Evolutionary conservation across 2,888 invertebrate genomes (phyloP).

Genomic region (Folsomia candida): DNA sequence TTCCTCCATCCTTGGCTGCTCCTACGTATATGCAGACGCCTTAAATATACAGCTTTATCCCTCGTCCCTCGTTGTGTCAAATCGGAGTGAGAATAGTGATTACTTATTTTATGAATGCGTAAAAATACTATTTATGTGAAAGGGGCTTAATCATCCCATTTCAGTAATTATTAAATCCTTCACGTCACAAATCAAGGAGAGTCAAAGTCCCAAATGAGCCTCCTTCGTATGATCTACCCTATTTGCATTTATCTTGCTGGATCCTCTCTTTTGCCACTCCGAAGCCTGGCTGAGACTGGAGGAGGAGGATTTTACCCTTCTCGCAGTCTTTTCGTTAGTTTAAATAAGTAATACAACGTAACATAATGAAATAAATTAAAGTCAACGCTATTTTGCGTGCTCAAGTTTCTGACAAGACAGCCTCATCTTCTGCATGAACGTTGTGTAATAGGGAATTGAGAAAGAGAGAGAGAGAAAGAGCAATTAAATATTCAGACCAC

Average conservation of each 20-base stretch:
- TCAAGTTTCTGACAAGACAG: background rate
- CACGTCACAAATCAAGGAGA: constrained; percentile 10
- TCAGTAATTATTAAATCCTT: constrained; percentile 12
- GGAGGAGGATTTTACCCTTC: background rate
- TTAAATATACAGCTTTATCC: too few species aligned
- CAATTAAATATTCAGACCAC: constrained; percentile 15
- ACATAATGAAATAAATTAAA: background rate
- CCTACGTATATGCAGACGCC: too few species aligned
- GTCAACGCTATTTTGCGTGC: background rate
- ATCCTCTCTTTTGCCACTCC: too few species aligned
- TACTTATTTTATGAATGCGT: background rate
- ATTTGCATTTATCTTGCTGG: too few species aligned
- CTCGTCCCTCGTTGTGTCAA: background rate
- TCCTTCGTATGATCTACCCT: background rate
- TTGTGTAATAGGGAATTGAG: background rate
- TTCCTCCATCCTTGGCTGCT: too few species aligned
- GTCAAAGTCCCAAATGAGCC: background rate
- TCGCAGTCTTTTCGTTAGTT: background rate
- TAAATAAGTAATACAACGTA: background rate
- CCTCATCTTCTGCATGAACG: background rate
- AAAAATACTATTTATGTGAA: background rate
- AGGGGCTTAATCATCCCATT: background rate
- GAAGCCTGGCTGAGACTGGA: too few species aligned
- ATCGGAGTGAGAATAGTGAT: background rate
- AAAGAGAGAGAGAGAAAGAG: background rate